A percentile compares a stretch with the other conserved stretches of the same genome.
phyloP scores from a whole-genome alignment of 2,797 vertebrate species.

The Cynodonichthys magdalenae region DNA sequence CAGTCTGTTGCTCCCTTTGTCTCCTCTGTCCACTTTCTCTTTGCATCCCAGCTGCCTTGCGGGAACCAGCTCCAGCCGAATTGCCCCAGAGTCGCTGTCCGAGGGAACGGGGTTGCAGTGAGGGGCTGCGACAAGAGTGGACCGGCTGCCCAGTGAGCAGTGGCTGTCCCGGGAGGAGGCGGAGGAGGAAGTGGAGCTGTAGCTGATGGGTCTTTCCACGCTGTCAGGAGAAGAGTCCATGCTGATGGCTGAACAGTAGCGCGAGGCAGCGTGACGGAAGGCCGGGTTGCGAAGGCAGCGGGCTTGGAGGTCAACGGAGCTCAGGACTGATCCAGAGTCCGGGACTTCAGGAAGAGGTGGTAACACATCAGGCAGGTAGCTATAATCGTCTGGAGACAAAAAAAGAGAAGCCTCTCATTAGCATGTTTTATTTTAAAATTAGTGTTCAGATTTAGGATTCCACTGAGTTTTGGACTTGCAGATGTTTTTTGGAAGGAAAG shows the following conservation, averaged over 20 bases:
- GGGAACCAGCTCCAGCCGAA: slow-evolving; percentile 91
- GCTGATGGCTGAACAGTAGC: slow-evolving; percentile 81
- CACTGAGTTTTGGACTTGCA: too few relatives aligned
- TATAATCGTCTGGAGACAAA: slow-evolving; percentile 84
- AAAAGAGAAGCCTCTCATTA: not conserved
- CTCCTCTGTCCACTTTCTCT: slow-evolving; percentile 64
- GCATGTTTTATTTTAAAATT: not conserved
- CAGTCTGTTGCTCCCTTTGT: slow-evolving; percentile 61
- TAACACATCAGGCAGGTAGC: slow-evolving; percentile 81
- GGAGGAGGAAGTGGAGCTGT: slow-evolving; percentile 96
- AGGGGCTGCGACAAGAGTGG: slow-evolving; percentile 81
- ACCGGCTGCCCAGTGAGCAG: slow-evolving; percentile 92
- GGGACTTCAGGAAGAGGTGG: slow-evolving; percentile 84
- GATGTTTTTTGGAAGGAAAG: too few relatives aligned
- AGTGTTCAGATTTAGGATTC: not conserved
- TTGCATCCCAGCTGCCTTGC: slow-evolving; percentile 79
- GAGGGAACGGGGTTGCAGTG: slow-evolving; percentile 82
- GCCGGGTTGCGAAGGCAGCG: slow-evolving; percentile 78
- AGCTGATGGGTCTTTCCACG: slow-evolving; percentile 91
- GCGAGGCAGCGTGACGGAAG: slow-evolving; percentile 66
- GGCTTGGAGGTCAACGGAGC: slow-evolving; percentile 64
- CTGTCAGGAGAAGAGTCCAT: slow-evolving; percentile 93
- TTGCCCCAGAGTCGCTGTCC: slow-evolving; percentile 90
- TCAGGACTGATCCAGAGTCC: slow-evolving; percentile 79
- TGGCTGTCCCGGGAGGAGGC: slow-evolving; percentile 96